Base-by-base conservation (phyloP, 1,140 invertebrate species). In the Orius laevigatus region DNA sequence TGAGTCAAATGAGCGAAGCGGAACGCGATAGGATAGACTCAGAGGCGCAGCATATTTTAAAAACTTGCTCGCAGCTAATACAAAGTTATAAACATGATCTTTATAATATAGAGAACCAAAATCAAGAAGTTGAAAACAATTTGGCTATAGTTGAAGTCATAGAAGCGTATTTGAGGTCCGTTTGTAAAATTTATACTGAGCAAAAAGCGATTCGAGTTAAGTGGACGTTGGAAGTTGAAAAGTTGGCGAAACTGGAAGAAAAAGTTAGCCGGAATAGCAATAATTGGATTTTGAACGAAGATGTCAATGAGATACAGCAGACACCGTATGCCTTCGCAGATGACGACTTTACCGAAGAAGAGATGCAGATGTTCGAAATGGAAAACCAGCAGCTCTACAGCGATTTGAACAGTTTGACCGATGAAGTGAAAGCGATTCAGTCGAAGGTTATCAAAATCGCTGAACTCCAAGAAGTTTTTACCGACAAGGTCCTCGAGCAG, bases 401-500 rank as follows among this genome's bases (percentile, higher is more conserved):
- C 62, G 84, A 96, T 58, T 66, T 96, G 16, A 91, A 86, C 63
- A 85, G 76, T 52, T 59, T 76, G 44, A 63, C 66, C 25, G 70
- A 75, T 54, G 76, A 79, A 67, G 61, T 61, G 0, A 79, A 76
- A 60, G 85, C 83, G 60, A 86, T 90, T 54, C 80, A 93, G 63
- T 85, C 78, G 55, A 91, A 94, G 72, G 89, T 98, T 1, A 77
- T 93, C 2, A 87, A 96, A 61, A 94, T 98, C 54, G 85, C 92
- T 43, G 82, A 89, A 62, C 68, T 98, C n/a, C 94, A 98, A 63
- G 84, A 96, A 64, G 79, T 92, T 52, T 95, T 98, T 58, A 86
- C 92, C 5, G 92, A 98, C 65, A 98, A 98, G 69, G 87, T 98
- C n/a, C 46, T 94, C 25, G 77, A 91, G 61, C 93, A 97, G 70